Evolutionary conservation across 2,888 invertebrate species (phyloP), one percentile per base, ranked within the genome.

Genomic region (Graphium colonna): DNA sequence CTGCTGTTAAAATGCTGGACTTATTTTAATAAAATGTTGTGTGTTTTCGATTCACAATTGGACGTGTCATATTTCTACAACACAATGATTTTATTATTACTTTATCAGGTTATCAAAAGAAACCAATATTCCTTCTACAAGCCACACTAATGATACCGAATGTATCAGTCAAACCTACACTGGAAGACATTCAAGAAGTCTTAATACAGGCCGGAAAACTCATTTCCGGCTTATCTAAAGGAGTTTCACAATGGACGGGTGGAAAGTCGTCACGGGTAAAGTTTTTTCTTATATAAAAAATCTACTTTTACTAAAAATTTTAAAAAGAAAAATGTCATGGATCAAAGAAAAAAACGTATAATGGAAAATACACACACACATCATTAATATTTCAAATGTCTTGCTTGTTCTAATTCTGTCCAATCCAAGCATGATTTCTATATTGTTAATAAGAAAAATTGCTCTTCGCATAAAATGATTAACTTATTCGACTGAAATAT

Each of bases 161-260:
- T 71, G 95, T 98, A 28, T 93, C 94, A 1, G 94, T 97, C 51
- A 93, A 94, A 61, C 98, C 98, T 3, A 96, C 94, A 62, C 86
- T 98, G 58, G 97, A 98, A 49, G 97, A 98, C 60, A 93, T 98
- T 17, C 98, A 98, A 79, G 96, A 97, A 52, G 93, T 95, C 9
- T 86, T 98, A 40, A 92, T 94, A 39, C 87, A 93, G 38, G 95
- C 95, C 4, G 97, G 97, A 7, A 95, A 94, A 83, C 93, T 93
- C 61, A 96, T 98, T 60, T 94, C 96, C 0, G 95, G 95, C 13
- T 94, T 97, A 38, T 93, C 97, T 0, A 96, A 96, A 79, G 96
- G 97, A 21, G 96, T 98, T 16, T 95, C 96, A 0, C 97, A 97
- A 73, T 98, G 98, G 98, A 94, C 94, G 3, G 95, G 95, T 44